Conservation (phyloP, 2,113 vertebrate genomes). For the Sinocyclocheilus anophthalmus region DNA sequence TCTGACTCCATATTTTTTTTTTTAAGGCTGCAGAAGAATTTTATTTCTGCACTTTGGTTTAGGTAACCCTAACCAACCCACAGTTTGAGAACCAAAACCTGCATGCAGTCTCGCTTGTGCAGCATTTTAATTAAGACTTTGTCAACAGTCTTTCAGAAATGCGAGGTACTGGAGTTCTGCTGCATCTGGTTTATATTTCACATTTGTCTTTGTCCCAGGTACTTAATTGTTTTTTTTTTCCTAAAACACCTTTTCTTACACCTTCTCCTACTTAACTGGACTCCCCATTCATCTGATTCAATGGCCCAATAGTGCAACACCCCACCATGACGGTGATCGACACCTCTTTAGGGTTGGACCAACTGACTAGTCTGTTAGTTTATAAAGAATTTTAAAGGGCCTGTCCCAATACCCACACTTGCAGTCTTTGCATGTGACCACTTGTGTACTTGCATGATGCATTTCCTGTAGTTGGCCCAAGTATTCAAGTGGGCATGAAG, state of each 20-base stretch:
- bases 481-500: too few relatives aligned
- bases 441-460: neutral
- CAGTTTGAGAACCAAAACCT: neutral
- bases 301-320: constrained; percentile 13
- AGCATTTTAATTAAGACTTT: neutral
- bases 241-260: neutral
- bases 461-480: too few relatives aligned
- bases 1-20: neutral
- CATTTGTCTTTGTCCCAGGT: constrained; percentile 62
- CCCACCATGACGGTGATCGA: constrained; percentile 25
- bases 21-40: neutral
- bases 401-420: neutral
- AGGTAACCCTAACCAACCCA: neutral
- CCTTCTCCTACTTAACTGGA: neutral
- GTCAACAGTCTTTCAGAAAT: neutral
- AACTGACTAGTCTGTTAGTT: neutral
- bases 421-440: neutral
- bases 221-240: neutral
- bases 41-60: neutral
- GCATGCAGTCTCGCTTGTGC: neutral
- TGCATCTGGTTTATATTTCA: constrained; percentile 55
- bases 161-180: neutral
- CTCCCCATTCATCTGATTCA: neutral
- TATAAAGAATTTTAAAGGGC: neutral
- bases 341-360: neutral